Conservation (phyloP, 2,888 invertebrate species). For the Monoplex corrugatus region DNA sequence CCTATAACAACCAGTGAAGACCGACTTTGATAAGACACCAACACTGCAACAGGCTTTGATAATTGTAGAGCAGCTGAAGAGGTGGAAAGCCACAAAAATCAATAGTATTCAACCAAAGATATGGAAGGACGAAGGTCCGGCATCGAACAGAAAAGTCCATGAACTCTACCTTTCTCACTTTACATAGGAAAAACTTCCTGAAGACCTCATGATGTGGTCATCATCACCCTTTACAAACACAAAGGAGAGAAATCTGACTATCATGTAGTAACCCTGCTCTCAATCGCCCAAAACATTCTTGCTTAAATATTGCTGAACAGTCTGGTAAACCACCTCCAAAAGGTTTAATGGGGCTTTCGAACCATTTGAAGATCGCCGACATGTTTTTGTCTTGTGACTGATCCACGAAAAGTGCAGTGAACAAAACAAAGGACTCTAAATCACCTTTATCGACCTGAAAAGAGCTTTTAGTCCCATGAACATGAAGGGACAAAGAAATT, state of each 20-base stretch:
- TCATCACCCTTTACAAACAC: constrained; percentile 27
- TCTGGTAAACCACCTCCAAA: background rate
- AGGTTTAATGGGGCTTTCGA: background rate
- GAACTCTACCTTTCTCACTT: background rate
- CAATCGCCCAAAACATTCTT: background rate
- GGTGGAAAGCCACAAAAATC: background rate
- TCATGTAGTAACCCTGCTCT: background rate
- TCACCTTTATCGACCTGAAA: background rate
- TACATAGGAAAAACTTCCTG: background rate
- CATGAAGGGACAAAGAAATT: background rate
- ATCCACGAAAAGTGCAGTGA: background rate
- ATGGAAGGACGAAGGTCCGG: background rate
- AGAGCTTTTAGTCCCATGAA: background rate
- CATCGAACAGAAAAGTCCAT: background rate
- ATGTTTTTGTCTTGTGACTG: background rate
- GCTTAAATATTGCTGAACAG: constrained; percentile 21
- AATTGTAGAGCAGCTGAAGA: background rate
- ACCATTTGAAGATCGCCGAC: background rate
- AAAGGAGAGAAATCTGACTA: constrained; percentile 11
- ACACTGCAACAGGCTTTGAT: background rate
- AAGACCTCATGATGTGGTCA: constrained; percentile 12
- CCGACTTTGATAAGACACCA: background rate
- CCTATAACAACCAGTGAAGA: background rate
- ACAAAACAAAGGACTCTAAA: background rate
- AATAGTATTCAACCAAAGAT: background rate